Evolutionary conservation across 2,888 invertebrate species (phyloP), one percentile per base, ranked within the genome.

Genomic region (Lithosia quadra): DNA sequence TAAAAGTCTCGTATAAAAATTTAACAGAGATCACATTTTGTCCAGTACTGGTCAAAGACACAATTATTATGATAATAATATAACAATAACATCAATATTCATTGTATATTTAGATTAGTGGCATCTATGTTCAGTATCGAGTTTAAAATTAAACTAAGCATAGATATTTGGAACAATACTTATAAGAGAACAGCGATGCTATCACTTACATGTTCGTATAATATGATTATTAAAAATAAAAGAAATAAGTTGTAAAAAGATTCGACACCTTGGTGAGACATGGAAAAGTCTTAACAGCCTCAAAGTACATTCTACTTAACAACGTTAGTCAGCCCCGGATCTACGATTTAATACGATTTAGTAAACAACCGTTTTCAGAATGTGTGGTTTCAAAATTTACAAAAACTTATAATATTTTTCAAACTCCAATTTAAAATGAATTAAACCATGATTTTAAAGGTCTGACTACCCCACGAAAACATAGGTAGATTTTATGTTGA

Each of bases 11-110:
- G 21, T 75, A 68, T 62, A 68, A 61, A 57, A 67, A 70, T 76
- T 62, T 68, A 65, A 72, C 68, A 74, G 73, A 82, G 79, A 84
- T 84, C 77, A 76, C 55, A 65, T 60, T 70, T 63, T 28, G 34
- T 59, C 55, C 56, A 70, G 55, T 65, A 59, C 36, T 62, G 65
- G 70, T 64, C 65, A 67, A 24, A 67, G 34, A 75, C 58, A 68
- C 63, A 58, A n/a, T 65, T 63, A 65, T 65, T 60, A 61, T 39
- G 58, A 69, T 65, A 49, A 65, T 57, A 33, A 28, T 65, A 63
- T 39, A 63, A 53, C 55, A 58, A 64, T 58, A 33, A 61, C 33
- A 58, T 58, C 33, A 34, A 22, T 36, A 59, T 59, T 34, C 8
- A 34, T 58, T 56, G 57, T 67, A 67, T 62, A 68, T 59, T 21